These are phyloP conservation scores for Flexamia atlantica DNA, from an alignment of 2,888 invertebrate species.

Conservation along the genomic window DNA sequence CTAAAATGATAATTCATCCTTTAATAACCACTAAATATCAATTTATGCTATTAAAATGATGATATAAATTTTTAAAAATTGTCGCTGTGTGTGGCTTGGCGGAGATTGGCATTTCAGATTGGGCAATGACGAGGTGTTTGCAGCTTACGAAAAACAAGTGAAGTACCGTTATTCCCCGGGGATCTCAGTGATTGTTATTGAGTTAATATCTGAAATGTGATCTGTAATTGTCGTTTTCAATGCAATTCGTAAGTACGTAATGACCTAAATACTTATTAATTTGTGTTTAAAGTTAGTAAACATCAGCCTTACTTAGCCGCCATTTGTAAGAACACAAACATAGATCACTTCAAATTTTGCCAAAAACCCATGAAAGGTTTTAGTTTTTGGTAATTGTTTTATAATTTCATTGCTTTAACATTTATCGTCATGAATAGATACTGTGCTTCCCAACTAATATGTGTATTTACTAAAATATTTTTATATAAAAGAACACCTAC, in stretches of 20 bases:
- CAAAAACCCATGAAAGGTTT: neutral
- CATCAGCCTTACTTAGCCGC: constrained; percentile 27
- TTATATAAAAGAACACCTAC: too few relatives aligned
- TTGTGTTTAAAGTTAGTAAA: constrained; percentile 14
- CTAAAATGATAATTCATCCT: neutral
- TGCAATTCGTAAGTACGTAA: neutral
- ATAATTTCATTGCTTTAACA: too few relatives aligned
- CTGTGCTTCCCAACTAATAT: too few relatives aligned
- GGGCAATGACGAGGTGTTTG: constrained; percentile 43
- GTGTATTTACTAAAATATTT: too few relatives aligned
- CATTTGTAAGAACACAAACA: constrained; percentile 40
- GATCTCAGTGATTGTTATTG: neutral
- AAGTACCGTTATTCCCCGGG: constrained; percentile 14
- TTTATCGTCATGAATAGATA: too few relatives aligned
- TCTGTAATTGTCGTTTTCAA: neutral
- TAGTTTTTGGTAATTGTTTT: neutral
- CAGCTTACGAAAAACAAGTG: neutral
- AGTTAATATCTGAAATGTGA: constrained; percentile 10
- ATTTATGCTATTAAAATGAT: neutral
- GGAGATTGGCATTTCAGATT: constrained; percentile 28
- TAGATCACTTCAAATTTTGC: neutral
- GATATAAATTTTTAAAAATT: neutral
- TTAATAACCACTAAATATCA: neutral
- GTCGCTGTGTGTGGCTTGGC: neutral
- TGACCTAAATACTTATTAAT: neutral